These are phyloP conservation scores for Dasysyrphus albostriatus DNA, from an alignment of 2,888 invertebrate genomes.

Conservation along the genomic window DNA sequence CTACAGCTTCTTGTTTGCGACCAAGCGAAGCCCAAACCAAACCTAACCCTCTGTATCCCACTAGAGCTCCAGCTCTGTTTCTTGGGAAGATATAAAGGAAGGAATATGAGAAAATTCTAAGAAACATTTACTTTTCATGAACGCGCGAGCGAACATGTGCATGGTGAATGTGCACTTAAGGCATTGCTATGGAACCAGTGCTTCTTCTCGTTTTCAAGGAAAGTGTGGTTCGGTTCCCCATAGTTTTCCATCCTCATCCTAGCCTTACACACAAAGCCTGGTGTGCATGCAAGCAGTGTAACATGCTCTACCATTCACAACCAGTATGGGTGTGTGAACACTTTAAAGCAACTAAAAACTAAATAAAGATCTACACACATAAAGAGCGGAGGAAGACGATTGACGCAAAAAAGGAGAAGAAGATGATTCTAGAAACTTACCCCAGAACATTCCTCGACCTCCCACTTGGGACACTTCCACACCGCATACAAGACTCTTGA, in stretches of 20 bases:
- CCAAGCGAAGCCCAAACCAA: neutral
- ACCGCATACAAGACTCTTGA: constrained; percentile 93
- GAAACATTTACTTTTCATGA: constrained; percentile 69
- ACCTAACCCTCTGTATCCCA: neutral
- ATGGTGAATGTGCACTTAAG: constrained; percentile 74
- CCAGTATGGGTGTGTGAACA: constrained; percentile 45
- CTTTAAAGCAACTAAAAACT: constrained; percentile 64
- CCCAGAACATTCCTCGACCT: constrained; percentile 94
- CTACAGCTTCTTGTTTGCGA: constrained; percentile 21
- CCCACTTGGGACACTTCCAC: constrained; percentile 94
- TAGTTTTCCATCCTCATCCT: neutral
- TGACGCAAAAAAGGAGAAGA: neutral
- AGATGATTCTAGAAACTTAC: constrained; percentile 86
- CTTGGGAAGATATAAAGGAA: constrained; percentile 41
- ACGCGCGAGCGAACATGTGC: constrained; percentile 69
- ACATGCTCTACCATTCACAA: constrained; percentile 38
- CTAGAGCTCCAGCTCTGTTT: neutral
- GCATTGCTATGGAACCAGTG: constrained; percentile 65
- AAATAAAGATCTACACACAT: constrained; percentile 68
- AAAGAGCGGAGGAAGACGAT: constrained; percentile 29
- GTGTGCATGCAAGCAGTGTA: constrained; percentile 49
- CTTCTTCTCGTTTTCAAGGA: constrained; percentile 14
- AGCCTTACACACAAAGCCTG: neutral
- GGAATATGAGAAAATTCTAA: constrained; percentile 57
- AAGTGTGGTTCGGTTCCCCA: constrained; percentile 7